Base-by-base conservation (phyloP, 2,888 invertebrate genomes). In the Leucozona laternaria region DNA sequence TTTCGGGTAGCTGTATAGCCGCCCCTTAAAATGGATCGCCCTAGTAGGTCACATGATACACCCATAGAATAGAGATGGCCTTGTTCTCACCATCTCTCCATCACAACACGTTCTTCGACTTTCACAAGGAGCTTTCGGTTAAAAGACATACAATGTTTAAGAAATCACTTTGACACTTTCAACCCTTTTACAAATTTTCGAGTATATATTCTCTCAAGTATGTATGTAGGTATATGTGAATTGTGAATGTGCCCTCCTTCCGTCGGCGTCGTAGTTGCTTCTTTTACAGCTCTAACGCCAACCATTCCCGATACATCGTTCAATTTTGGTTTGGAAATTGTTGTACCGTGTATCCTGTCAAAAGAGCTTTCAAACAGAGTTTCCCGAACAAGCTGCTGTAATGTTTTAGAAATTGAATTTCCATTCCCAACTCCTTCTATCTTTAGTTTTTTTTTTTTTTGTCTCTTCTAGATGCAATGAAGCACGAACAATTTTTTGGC, bases 351-450 rank as follows among this genome's bases (percentile, higher is more conserved):
- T 72, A 85, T 57, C 70, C 80, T 85, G 85, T 85, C 85, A 78
- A 80, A 80, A 72, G 80, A 80, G 48, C 76, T 76, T 25, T 73
- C 77, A 80, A 80, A 77, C 60, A 68, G 73, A 78, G 37, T 48
- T 62, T 62, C 55, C 72, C 60, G 73, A 83, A 78, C 81, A 82
- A 86, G 75, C 78, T 79, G 62, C 86, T 75, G 78, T 82, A 86
- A 86, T 86, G 82, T 78, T 86, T 75, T 82, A 86, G 86, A 78
- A 86, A 82, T 86, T 86, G 81, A 86, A 86, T 86, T 86, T 86
- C 43, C 76, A 60, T 31, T 31, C n/a, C 48, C 55, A 45, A 70
- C 43, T 17, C 28, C 15, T 45, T n/a, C 5, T 31, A 43, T 13
- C 43, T 68, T 40, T 66, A 20, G 1, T 28, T 28, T 20, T 7